phyloP scores from a whole-genome alignment of 2,797 vertebrate species.

The Perodicticus potto region DNA sequence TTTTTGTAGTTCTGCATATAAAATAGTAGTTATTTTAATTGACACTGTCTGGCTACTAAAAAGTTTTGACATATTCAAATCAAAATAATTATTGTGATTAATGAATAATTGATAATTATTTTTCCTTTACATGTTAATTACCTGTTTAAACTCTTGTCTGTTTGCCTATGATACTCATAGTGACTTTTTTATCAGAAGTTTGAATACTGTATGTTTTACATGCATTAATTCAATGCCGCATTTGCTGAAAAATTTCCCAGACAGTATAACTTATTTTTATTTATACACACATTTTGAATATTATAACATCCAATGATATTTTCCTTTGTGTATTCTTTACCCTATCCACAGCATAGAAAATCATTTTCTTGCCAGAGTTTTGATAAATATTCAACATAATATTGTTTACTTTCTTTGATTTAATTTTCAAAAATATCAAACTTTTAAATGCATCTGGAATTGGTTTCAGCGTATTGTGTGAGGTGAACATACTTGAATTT shows the following conservation, averaged over 20 bases:
- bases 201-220: slow-evolving; percentile 13
- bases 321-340: slow-evolving; percentile 12
- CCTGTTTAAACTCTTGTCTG: background rate
- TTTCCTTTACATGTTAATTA: slow-evolving; percentile 34
- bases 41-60: background rate
- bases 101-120: background rate
- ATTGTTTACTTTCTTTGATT: slow-evolving; percentile 55
- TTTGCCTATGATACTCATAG: background rate
- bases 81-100: background rate
- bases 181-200: slow-evolving; percentile 18
- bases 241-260: background rate
- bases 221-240: background rate
- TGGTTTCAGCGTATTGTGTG: slow-evolving; percentile 53
- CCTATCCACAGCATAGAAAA: slow-evolving; percentile 8
- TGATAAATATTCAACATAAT: slow-evolving; percentile 24
- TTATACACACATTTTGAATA: slow-evolving; percentile 21
- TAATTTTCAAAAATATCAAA: slow-evolving; percentile 57
- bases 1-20: background rate
- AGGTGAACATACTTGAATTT: slow-evolving; percentile 66
- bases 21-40: slow-evolving; percentile 1
- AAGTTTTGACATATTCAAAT: slow-evolving; percentile 52
- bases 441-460: slow-evolving; percentile 61
- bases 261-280: background rate
- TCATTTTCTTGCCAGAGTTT: background rate
- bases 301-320: background rate